These are phyloP conservation scores for Malthinus flaveolus DNA, from an alignment of 2,888 invertebrate genomes.

Conservation along the genomic window DNA sequence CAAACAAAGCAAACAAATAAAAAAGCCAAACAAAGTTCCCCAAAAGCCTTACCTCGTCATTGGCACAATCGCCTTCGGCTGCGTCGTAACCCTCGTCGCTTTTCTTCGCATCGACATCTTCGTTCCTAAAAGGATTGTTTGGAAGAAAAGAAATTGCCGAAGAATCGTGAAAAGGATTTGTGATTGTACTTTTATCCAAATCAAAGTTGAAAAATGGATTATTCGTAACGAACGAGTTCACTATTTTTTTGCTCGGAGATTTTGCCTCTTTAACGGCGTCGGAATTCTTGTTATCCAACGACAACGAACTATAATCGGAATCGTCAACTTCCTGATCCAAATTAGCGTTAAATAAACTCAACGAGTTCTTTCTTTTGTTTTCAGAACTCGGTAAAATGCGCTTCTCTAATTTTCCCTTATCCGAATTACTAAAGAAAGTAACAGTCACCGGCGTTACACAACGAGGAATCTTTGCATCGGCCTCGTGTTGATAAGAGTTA, in stretches of 20 bases:
- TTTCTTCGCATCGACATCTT: conserved; percentile 45
- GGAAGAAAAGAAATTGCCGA: conserved; percentile 53
- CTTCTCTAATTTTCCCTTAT: conserved; percentile 49
- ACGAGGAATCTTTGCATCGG: conserved; percentile 43
- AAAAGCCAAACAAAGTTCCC: conserved; percentile 6
- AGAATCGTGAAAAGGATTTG: conserved; percentile 57
- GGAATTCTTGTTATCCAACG: conserved; percentile 12
- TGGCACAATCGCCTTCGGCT: conserved; percentile 22
- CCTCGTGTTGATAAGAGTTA: conserved; percentile 32
- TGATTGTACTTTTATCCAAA: conserved; percentile 35
- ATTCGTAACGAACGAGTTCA: not conserved
- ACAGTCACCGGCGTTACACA: conserved; percentile 63
- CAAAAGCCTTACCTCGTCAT: conserved; percentile 34
- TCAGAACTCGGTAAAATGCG: conserved; percentile 41
- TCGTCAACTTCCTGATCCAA: conserved; percentile 22
- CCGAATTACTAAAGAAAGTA: conserved; percentile 58
- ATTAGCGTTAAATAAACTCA: conserved; percentile 37
- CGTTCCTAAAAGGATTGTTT: conserved; percentile 48
- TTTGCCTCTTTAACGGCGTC: conserved; percentile 33
- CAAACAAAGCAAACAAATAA: conserved; percentile 24
- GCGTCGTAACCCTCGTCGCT: conserved; percentile 12
- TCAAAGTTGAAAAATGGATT: conserved; percentile 47
- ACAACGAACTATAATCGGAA: conserved; percentile 19
- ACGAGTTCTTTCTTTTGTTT: conserved; percentile 34
- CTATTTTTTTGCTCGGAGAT: conserved; percentile 8